Evolutionary conservation across 2,113 vertebrate species (phyloP).

Genomic region (Rhea americana): DNA sequence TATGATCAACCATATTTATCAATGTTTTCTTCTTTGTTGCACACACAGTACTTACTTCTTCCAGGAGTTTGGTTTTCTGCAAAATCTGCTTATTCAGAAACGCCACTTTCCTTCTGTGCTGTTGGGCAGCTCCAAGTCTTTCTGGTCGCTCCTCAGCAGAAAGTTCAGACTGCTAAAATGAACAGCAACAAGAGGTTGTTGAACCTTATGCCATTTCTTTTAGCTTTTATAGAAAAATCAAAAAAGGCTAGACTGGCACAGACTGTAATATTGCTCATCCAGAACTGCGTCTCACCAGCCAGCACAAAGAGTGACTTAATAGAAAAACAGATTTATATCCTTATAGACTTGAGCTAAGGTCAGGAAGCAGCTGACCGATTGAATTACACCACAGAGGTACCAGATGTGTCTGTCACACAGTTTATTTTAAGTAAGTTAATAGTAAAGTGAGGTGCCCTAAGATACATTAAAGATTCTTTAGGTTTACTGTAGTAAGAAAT

Average conservation of each 20-base stretch:
- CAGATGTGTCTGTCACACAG: background rate
- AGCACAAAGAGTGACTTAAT: background rate
- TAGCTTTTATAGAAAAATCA: background rate
- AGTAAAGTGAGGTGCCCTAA: background rate
- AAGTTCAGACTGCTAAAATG: conserved; percentile 83
- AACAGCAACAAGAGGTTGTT: background rate
- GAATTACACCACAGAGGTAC: background rate
- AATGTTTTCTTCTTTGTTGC: background rate
- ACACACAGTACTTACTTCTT: conserved; percentile 80
- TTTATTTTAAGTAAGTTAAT: background rate
- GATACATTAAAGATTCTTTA: background rate
- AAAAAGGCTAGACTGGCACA: background rate
- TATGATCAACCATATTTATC: background rate
- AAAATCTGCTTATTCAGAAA: conserved; percentile 91
- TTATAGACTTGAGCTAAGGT: background rate
- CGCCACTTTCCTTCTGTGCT: conserved; percentile 84
- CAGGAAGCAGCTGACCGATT: background rate
- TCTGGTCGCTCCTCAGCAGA: conserved; percentile 87
- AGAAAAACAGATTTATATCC: background rate
- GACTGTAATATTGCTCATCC: background rate
- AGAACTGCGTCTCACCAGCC: background rate
- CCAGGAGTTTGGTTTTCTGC: conserved; percentile 84
- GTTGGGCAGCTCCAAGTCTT: conserved; percentile 84
- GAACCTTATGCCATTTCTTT: background rate
- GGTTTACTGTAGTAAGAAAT: background rate